Percentiles rank a stretch among this genome's conserved stretches.
Evolutionary conservation across 2,797 vertebrate genomes (phyloP).

Genomic region (Pseudopleuronectes americanus): DNA sequence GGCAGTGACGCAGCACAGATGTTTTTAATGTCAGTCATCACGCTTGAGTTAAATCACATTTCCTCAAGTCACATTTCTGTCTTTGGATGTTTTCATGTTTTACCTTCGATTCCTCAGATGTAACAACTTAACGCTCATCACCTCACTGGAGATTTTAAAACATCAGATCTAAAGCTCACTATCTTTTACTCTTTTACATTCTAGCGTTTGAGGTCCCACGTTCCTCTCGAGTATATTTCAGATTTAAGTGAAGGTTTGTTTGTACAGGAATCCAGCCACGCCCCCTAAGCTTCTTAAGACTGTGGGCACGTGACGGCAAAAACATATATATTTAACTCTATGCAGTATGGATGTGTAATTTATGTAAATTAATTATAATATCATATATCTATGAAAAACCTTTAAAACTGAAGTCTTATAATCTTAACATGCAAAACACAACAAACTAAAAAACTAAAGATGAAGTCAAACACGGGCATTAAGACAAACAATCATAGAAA

Average conservation of each 20-base stretch:
- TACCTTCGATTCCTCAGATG: background rate
- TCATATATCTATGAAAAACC: conserved; percentile 58
- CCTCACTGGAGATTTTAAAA: conserved; percentile 1
- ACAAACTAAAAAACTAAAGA: conserved; percentile 17
- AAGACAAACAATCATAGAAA: conserved; percentile 5
- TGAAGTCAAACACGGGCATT: conserved; percentile 46
- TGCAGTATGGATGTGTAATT: conserved; percentile 68
- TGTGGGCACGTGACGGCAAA: conserved; percentile 42
- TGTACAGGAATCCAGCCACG: conserved; percentile 20
- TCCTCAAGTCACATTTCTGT: conserved; percentile 19
- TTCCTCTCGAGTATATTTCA: conserved; percentile 8
- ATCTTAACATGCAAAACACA: conserved; percentile 16
- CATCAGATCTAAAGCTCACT: background rate
- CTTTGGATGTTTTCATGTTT: conserved; percentile 11
- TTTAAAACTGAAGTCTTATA: conserved; percentile 57
- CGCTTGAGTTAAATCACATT: conserved; percentile 1
- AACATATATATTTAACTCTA: conserved; percentile 50
- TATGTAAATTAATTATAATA: conserved; percentile 53
- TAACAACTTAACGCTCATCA: conserved; percentile 10
- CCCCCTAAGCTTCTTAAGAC: conserved; percentile 12
- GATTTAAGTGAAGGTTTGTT: conserved; percentile 2
- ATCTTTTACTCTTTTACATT: background rate
- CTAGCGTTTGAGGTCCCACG: conserved; percentile 6
- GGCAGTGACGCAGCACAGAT: conserved; percentile 39
- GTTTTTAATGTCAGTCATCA: conserved; percentile 43